phyloP scores from a whole-genome alignment of 2,888 invertebrate species.

The Meiosimyza platycephala region DNA sequence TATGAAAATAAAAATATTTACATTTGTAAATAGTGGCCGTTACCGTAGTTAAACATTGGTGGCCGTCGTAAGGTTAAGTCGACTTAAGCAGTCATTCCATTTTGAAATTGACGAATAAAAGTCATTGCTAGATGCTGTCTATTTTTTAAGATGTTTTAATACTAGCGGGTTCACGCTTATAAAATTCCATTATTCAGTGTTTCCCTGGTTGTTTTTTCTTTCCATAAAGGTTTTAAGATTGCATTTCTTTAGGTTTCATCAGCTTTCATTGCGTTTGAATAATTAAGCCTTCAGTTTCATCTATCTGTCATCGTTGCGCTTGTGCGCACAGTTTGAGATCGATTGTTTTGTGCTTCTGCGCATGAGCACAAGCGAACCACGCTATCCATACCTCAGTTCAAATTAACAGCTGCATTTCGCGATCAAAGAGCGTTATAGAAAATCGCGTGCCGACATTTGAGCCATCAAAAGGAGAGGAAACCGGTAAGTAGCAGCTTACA shows the following conservation, averaged over 20 bases:
- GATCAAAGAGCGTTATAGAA: neutral
- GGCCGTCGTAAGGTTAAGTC: too few relatives aligned
- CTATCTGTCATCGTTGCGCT: constrained; percentile 54
- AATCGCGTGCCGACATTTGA: constrained; percentile 26
- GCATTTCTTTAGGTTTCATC: neutral
- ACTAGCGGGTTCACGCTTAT: too few relatives aligned
- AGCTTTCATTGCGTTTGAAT: constrained; percentile 48
- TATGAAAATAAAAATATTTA: too few relatives aligned
- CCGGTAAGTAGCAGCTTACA: constrained; percentile 5
- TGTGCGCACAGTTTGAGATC: constrained; percentile 62
- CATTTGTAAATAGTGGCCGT: too few relatives aligned
- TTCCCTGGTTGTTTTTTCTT: constrained; percentile 30
- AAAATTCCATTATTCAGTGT: constrained; percentile 8
- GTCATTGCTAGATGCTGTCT: too few relatives aligned
- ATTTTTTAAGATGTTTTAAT: too few relatives aligned
- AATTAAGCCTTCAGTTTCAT: constrained; percentile 57
- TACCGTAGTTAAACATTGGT: too few relatives aligned
- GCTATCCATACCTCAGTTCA: neutral
- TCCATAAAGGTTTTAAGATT: neutral
- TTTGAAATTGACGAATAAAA: too few relatives aligned
- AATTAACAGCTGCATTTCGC: neutral
- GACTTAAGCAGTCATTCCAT: too few relatives aligned
- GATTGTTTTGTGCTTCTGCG: constrained; percentile 62
- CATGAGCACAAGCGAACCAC: constrained; percentile 21
- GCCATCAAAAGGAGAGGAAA: neutral